Evolutionary conservation across 2,888 invertebrate species (phyloP).

Genomic region (Synanthedon andrenaeformis): DNA sequence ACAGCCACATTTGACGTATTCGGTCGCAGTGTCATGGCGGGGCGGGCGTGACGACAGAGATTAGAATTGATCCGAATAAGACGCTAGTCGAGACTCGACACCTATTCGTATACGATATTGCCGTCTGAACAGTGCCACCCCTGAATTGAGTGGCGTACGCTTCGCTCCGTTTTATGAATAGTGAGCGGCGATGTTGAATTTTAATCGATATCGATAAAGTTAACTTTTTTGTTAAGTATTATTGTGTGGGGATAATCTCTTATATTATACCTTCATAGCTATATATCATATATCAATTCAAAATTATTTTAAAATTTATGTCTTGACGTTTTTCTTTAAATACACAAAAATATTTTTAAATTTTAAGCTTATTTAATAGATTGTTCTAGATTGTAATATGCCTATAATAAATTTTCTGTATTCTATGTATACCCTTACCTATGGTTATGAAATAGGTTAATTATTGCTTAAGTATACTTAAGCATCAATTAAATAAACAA

Average conservation of each 20-base stretch:
- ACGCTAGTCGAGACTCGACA: slow-evolving; percentile 28
- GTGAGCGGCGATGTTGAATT: not conserved
- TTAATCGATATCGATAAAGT: slow-evolving; percentile 1
- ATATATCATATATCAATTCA: no score
- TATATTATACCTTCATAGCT: no score
- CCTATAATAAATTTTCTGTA: no score
- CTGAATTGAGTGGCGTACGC: slow-evolving; percentile 35
- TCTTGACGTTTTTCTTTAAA: no score
- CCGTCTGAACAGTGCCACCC: slow-evolving; percentile 50
- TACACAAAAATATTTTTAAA: no score
- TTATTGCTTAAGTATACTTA: no score
- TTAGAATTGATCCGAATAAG: slow-evolving; percentile 51
- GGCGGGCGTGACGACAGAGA: slow-evolving; percentile 40
- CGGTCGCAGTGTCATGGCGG: slow-evolving; percentile 13
- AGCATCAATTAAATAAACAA: no score
- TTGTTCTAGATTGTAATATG: no score
- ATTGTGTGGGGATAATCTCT: not conserved
- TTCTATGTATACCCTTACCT: no score
- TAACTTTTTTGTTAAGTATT: not conserved
- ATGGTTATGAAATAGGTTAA: no score
- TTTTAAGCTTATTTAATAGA: no score
- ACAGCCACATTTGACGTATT: slow-evolving; percentile 20
- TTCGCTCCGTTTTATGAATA: slow-evolving; percentile 6
- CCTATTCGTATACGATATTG: slow-evolving; percentile 45
- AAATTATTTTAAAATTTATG: no score